Conservation (phyloP, 2,888 invertebrate genomes). For the Crossocerus cetratus region DNA sequence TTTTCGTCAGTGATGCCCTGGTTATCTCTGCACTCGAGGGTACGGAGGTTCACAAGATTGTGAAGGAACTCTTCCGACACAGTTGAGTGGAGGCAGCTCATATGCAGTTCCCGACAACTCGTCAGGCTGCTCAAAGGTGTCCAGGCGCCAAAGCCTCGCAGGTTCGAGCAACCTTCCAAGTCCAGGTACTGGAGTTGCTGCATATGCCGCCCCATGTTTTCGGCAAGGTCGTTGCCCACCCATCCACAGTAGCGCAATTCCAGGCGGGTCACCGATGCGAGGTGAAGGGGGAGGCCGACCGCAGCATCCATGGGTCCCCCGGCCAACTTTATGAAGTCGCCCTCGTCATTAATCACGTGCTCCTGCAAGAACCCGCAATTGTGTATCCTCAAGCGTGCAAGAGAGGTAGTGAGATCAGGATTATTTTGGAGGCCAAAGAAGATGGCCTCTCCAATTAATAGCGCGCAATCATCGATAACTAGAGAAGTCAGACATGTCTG, state of each 20-base stretch:
- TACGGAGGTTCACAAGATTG: background rate
- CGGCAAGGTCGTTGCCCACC: background rate
- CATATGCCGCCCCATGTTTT: background rate
- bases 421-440: no score
- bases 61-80: background rate
- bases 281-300: background rate
- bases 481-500: no score
- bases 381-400: no score
- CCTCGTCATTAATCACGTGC: no score
- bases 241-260: background rate
- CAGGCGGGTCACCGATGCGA: background rate
- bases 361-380: no score
- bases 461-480: no score
- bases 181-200: background rate
- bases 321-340: no score
- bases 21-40: background rate
- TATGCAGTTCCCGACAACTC: background rate
- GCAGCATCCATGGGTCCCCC: background rate
- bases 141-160: background rate
- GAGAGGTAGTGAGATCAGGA: no score
- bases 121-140: background rate
- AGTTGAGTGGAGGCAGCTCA: background rate
- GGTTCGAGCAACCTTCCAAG: background rate
- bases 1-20: background rate
- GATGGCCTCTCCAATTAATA: no score